A percentile compares a stretch with the other conserved stretches of the same genome.
These are phyloP conservation scores for Sicus ferrugineus DNA, from an alignment of 2,888 invertebrate species.

Conservation along the genomic window DNA sequence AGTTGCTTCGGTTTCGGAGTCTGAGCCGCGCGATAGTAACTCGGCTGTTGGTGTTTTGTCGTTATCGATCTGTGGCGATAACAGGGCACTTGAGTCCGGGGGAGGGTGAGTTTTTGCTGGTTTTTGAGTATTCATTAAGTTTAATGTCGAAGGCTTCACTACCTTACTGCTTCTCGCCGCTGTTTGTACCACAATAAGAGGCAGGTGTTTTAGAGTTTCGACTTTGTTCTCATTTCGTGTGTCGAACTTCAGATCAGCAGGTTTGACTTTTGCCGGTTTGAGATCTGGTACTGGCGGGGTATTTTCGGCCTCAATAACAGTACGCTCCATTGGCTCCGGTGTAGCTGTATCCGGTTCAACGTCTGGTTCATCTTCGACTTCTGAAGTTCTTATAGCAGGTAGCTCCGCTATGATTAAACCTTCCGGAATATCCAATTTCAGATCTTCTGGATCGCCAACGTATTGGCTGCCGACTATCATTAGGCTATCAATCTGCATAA, in stretches of 20 bases:
- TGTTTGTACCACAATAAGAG: constrained; percentile 56
- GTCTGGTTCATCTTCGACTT: constrained; percentile 48
- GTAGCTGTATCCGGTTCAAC: constrained; percentile 57
- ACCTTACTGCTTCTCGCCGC: constrained; percentile 49
- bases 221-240: constrained; percentile 64
- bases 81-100: constrained; percentile 36
- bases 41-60: constrained; percentile 64
- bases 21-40: constrained; percentile 66
- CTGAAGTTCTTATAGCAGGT: constrained; percentile 47
- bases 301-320: constrained; percentile 50
- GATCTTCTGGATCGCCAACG: constrained; percentile 64
- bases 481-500: constrained; percentile 71
- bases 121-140: constrained; percentile 48
- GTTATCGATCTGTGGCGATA: constrained; percentile 50
- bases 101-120: no score
- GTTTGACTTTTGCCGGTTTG: constrained; percentile 50
- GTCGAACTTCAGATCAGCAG: constrained; percentile 57
- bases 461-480: constrained; percentile 67
- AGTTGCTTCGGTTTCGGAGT: constrained; percentile 75
- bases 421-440: constrained; percentile 63
- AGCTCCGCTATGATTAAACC: constrained; percentile 56
- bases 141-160: constrained; percentile 57
- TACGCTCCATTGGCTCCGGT: constrained; percentile 56
- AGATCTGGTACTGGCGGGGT: constrained; percentile 45
- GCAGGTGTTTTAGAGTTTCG: constrained; percentile 62